Conservation (phyloP, 1,140 invertebrate genomes). For the Alviniconcha marisindica region DNA sequence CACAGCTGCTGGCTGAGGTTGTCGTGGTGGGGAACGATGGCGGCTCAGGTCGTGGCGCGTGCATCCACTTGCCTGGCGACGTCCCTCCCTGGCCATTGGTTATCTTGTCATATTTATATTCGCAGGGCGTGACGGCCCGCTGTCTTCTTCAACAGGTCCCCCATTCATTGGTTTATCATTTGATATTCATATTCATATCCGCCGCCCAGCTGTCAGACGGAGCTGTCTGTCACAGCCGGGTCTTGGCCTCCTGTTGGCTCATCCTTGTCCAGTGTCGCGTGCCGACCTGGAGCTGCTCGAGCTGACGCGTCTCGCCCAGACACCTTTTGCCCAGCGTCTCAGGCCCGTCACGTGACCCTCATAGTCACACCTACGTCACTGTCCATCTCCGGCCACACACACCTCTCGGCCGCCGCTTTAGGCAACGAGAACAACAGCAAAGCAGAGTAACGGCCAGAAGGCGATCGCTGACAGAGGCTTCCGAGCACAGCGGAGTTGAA, state of each 20-base stretch:
- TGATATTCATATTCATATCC: slow-evolving; percentile 29
- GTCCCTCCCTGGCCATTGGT: neutral
- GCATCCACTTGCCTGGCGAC: neutral
- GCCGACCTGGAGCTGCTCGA: neutral
- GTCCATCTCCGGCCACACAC: too few species aligned
- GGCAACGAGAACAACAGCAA: too few species aligned
- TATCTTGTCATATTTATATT: slow-evolving; percentile 12
- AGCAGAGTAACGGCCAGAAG: too few species aligned
- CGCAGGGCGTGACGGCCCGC: neutral
- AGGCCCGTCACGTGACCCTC: too few species aligned
- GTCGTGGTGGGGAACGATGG: neutral
- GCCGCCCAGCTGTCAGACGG: neutral
- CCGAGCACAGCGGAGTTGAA: too few species aligned
- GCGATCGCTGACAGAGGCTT: too few species aligned
- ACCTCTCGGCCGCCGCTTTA: too few species aligned
- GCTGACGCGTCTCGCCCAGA: too few species aligned
- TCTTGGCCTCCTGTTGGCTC: neutral
- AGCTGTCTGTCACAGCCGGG: neutral
- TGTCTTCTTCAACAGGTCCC: slow-evolving; percentile 1
- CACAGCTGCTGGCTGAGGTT: neutral
- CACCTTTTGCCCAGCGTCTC: too few species aligned
- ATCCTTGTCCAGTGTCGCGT: neutral
- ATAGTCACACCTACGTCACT: too few species aligned
- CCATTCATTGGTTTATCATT: slow-evolving; percentile 13
- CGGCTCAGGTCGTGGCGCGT: neutral